Percentiles rank a stretch among this genome's conserved stretches.
phyloP scores from a whole-genome alignment of 1,140 invertebrate genomes.

The Drosophila lini region DNA sequence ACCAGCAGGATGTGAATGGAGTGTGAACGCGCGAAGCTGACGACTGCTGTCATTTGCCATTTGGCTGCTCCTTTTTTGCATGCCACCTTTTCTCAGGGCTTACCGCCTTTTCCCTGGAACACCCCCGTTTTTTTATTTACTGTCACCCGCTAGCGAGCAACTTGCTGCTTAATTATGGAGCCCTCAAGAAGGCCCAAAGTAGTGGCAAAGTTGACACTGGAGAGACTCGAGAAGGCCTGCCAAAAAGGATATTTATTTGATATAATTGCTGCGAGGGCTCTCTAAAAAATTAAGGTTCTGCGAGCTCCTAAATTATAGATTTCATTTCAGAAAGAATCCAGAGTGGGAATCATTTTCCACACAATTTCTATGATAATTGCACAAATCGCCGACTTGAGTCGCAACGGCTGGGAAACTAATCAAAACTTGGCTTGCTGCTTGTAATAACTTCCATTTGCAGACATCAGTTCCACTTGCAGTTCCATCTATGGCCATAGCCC shows the following conservation, averaged over 20 bases:
- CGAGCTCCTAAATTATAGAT: constrained; percentile 25
- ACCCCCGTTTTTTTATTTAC: constrained; percentile 45
- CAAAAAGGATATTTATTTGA: not conserved
- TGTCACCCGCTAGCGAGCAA: constrained; percentile 50
- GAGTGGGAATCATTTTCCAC: constrained; percentile 28
- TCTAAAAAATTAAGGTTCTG: not conserved
- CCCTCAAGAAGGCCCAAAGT: constrained; percentile 43
- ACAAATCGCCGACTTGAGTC: constrained; percentile 41
- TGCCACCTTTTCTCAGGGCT: constrained; percentile 47
- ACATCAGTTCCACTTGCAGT: constrained; percentile 50
- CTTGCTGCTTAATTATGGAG: constrained; percentile 73
- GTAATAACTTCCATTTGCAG: constrained; percentile 60
- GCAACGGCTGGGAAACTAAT: constrained; percentile 46
- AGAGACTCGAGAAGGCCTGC: not conserved
- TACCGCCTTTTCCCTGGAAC: constrained; percentile 6
- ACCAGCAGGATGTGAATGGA: constrained; percentile 33
- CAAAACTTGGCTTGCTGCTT: constrained; percentile 54
- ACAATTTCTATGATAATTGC: constrained; percentile 51
- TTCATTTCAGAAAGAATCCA: not conserved
- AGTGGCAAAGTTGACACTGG: constrained; percentile 55
- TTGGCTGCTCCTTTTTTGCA: constrained; percentile 60
- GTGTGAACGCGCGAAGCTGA: constrained; percentile 59
- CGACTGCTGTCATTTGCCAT: constrained; percentile 69
- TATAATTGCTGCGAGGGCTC: not conserved
- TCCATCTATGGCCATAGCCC: not conserved